A percentile compares a stretch with the other conserved stretches of the same genome.
These are phyloP conservation scores for Cataglyphis albicans DNA, from an alignment of 2,888 invertebrate species.

Conservation along the genomic window DNA sequence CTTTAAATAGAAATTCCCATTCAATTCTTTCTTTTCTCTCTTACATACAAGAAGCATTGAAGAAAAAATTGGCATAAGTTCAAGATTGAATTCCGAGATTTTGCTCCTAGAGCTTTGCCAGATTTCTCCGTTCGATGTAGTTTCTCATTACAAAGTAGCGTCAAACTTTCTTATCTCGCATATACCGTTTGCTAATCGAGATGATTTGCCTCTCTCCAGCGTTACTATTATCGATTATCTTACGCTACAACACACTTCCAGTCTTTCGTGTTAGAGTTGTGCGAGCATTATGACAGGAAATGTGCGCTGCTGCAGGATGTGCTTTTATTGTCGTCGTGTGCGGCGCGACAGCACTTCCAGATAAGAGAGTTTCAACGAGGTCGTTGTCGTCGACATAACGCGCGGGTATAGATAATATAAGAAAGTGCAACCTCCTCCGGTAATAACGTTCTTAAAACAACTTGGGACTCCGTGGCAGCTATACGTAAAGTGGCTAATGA, in stretches of 20 bases:
- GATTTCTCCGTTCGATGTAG: background rate
- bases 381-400: constrained; percentile 65
- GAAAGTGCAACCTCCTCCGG: constrained; percentile 51
- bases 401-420: constrained; percentile 48
- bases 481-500: constrained; percentile 16
- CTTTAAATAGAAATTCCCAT: background rate
- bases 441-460: constrained; percentile 36
- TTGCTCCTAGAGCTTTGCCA: background rate
- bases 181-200: constrained; percentile 20
- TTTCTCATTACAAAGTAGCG: background rate
- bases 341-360: constrained; percentile 62
- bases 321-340: constrained; percentile 63
- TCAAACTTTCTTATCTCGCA: constrained; percentile 5
- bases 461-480: constrained; percentile 5
- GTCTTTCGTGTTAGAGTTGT: background rate
- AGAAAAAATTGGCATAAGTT: constrained; percentile 2
- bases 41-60: background rate
- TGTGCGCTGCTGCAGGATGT: constrained; percentile 47
- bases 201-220: constrained; percentile 49
- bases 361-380: constrained; percentile 65
- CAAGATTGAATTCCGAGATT: background rate
- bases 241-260: constrained; percentile 34
- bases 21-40: background rate
- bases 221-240: constrained; percentile 60
- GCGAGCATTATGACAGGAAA: constrained; percentile 55